Percentiles rank a stretch among this genome's conserved stretches.
These are phyloP conservation scores for Caloenas nicobarica DNA, from an alignment of 2,113 vertebrate species.

Conservation along the genomic window DNA sequence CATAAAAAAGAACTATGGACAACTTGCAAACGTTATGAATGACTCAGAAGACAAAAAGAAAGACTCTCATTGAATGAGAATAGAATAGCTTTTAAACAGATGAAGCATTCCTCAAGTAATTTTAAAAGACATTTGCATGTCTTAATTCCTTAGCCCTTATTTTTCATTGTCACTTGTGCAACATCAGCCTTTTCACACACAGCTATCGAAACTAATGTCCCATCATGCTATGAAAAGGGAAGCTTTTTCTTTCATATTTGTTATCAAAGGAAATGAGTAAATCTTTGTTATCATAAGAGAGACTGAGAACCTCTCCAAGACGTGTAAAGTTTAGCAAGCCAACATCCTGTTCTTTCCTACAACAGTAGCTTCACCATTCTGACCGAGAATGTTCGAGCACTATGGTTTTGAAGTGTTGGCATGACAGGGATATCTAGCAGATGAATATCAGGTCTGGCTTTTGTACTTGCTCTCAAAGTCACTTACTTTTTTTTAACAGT, in stretches of 20 bases:
- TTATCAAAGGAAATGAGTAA: background rate
- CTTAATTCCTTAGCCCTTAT: background rate
- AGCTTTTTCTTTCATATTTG: background rate
- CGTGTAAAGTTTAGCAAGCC: background rate
- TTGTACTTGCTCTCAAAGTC: conserved; percentile 28
- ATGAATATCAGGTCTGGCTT: background rate
- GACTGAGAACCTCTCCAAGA: background rate
- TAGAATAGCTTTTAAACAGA: background rate
- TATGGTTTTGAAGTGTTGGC: rapidly evolving
- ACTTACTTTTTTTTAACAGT: background rate
- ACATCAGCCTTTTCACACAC: background rate
- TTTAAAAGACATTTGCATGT: background rate
- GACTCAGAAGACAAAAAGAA: background rate
- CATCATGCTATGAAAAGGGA: background rate
- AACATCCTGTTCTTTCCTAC: background rate
- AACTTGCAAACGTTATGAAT: background rate
- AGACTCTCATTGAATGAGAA: background rate
- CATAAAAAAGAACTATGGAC: background rate
- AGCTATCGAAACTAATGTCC: background rate
- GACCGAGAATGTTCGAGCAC: rapidly evolving
- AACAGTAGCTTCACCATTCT: background rate
- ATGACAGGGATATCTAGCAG: background rate
- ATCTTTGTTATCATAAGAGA: background rate
- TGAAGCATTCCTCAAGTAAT: background rate
- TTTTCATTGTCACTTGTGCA: background rate